Evolutionary conservation across 2,113 vertebrate genomes (phyloP), one percentile per base, ranked within the genome.

Genomic region (Entosphenus tridentatus): DNA sequence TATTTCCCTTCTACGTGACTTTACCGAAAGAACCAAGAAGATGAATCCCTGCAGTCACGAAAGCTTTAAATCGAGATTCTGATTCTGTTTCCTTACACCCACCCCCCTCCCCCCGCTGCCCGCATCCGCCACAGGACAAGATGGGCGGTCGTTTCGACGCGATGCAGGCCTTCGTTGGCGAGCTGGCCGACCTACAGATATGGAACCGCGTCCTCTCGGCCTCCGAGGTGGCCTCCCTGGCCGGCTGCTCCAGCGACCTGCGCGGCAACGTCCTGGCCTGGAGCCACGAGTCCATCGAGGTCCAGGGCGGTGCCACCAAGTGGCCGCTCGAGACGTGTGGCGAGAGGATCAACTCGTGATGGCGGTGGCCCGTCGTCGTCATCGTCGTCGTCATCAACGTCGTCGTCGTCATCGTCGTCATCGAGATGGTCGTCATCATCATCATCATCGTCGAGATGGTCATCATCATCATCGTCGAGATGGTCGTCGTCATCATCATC

Each of bases 111-210:
- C 39, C 39, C 39, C 39, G 5, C 39, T 7, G 21, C 39, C 39
- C 39, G 6, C 39, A 39, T 39, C 39, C 39, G 14, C 21, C 62
- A 70, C 83, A 96, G 91, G 91, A 93, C 70, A 84, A 83, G 0
- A 70, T 93, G 62, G 91, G 91, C 0, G 91, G 91, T 1, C 86
- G 87, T 10, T 96, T 95, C 17, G 91, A 96, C 1, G 88, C 91
- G 55, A 91, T 89, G 0, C 92, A 96, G 76, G 88, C 92, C 59
- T 85, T 95, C 3, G 88, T 93, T 0, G 89, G 92, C 10, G 89
- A 95, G 77, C 80, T 97, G 56, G 84, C 91, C 0, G 85, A 95
- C 77, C 95, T 97, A 75, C 81, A 87, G 56, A 76, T 97, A 72
- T 97, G 92, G 92, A 88, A 97, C 75, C 85, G 86, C 7, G 79